Evolutionary conservation across 2,113 vertebrate species (phyloP).

Genomic region (Mola mola): DNA sequence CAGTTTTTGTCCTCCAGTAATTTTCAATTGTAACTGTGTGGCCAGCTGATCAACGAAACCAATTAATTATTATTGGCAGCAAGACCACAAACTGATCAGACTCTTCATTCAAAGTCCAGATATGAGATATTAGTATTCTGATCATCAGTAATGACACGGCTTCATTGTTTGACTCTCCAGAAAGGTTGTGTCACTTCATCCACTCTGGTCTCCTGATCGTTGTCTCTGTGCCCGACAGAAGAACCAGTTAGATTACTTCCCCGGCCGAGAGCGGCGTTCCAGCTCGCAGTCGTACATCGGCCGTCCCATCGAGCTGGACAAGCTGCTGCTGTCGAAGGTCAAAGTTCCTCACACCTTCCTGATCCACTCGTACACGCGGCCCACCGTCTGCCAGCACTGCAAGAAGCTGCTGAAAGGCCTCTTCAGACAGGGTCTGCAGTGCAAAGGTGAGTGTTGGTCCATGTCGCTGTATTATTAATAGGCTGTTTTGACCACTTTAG

Average conservation of each 20-base stretch:
- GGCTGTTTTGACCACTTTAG: no score
- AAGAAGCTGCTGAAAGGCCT: constrained; percentile 95
- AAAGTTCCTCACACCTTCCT: constrained; percentile 98
- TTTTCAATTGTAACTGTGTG: no score
- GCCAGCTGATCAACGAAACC: no score
- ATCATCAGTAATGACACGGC: no score
- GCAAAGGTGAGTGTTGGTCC: constrained; percentile 86
- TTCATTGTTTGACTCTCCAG: no score
- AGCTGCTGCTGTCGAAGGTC: constrained; percentile 94
- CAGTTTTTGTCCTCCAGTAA: no score
- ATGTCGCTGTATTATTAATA: no score
- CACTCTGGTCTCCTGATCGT: background rate
- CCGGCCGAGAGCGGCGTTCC: constrained; percentile 89
- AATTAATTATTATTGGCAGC: no score
- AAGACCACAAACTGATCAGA: no score
- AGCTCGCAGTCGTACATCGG: constrained; percentile 94
- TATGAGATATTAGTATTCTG: no score
- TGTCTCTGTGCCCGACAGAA: constrained; percentile 83
- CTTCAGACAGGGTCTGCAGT: constrained; percentile 90
- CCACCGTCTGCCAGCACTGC: constrained; percentile 96
- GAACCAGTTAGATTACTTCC: constrained; percentile 87
- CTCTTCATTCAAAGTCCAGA: no score
- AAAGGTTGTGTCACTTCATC: no score
- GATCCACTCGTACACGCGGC: constrained; percentile 96
- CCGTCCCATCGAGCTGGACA: constrained; percentile 94